Evolutionary conservation across 35 echinoderm and acorn worm genomes (phyloP), one percentile per base, ranked within the genome.

Genomic region (Apostichopus parvimensis): DNA sequence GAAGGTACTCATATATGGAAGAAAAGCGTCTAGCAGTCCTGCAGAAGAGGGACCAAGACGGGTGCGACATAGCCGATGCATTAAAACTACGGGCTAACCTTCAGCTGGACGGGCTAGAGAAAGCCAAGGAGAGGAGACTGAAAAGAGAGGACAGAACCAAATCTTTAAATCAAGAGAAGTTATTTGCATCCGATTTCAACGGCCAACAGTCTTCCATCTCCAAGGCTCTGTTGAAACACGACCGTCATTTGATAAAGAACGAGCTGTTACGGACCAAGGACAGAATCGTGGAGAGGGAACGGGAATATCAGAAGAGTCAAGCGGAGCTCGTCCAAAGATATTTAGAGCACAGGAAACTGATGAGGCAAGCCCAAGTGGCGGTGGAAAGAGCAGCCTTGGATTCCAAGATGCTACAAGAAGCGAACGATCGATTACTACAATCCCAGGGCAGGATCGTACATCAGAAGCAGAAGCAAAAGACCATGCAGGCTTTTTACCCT

Each of bases 201-300:
- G 91, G 93, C 57, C 97, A 98, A 82, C 91, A 94, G 73, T 94
- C 97, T 2, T 98, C 97, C 10, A 95, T 98, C 54, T 98, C 97
- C n/a, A 98, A 98, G 91, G 97, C 97, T 6, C 59, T 98, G 57
- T 18, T 95, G 15, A 91, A 87, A 57, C 97, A 98, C 91, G 97
- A 98, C 28, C 77, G 93, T 8, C 93, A 93, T 17, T 71, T 87
- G 6, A 93, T 92, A 45, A 76, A 57, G 21, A 92, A 90, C 6
- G 88, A 96, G 20, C 18, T 83, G 13, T 57, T 94, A 11, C 80
- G 90, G 18, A 85, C 61, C n/a, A 89, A 91, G 9, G 60, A 82
- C n/a, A 80, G 88, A 28, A 82, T 93, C 5, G 87, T 94, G 6
- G 61, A 94, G 55, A 65, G n/a, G 15, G 81, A 93, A 54, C 91